Evolutionary conservation across 92 coral and sea anemone genomes (phyloP).

Genomic region (Porites evermanni): DNA sequence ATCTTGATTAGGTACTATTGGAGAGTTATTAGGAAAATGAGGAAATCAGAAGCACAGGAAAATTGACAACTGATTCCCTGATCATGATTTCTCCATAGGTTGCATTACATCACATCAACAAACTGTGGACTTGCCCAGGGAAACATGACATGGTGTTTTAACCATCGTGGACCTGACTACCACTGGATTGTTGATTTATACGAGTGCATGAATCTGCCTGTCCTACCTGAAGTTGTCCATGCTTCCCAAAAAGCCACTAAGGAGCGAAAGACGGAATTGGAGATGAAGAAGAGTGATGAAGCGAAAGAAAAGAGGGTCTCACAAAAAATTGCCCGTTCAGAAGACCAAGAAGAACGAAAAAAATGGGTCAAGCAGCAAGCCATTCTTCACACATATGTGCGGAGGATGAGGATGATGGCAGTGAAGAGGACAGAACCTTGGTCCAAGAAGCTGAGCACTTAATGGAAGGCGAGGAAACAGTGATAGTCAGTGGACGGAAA

Average conservation of each 20-base stretch:
- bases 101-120: slow-evolving; percentile 73
- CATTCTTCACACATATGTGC: slow-evolving; percentile 52
- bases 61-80: background rate
- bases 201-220: slow-evolving; percentile 63
- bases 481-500: slow-evolving; percentile 7
- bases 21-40: background rate
- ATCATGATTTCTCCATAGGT: slow-evolving; percentile 23
- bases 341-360: slow-evolving; percentile 68
- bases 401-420: slow-evolving; percentile 34
- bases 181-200: slow-evolving; percentile 72
- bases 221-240: slow-evolving; percentile 51
- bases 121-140: slow-evolving; percentile 74
- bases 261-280: slow-evolving; percentile 31
- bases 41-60: background rate
- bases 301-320: slow-evolving; percentile 36
- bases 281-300: slow-evolving; percentile 17
- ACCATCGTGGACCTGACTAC: slow-evolving; percentile 45
- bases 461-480: background rate
- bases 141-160: slow-evolving; percentile 68
- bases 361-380: slow-evolving; percentile 63
- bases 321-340: slow-evolving; percentile 49
- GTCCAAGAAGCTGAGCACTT: slow-evolving; percentile 15
- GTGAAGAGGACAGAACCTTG: slow-evolving; percentile 17
- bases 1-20: background rate
- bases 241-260: slow-evolving; percentile 50